These are phyloP conservation scores for Corythucha ciliata DNA, from an alignment of 2,888 invertebrate genomes.

Conservation along the genomic window DNA sequence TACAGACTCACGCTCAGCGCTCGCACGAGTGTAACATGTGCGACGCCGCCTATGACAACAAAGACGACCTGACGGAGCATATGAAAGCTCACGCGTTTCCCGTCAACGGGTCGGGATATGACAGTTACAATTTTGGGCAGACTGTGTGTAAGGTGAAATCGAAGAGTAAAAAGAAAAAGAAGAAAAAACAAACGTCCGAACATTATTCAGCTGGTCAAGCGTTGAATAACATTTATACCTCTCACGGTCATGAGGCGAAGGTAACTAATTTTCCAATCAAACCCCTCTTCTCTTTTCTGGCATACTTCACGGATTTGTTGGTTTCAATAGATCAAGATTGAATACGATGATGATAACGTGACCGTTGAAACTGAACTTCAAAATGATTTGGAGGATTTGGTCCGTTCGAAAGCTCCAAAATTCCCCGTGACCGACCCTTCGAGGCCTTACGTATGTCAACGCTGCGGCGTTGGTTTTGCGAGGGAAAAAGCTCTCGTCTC, in stretches of 20 bases:
- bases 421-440: conserved; percentile 31
- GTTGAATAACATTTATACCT: too few relatives aligned
- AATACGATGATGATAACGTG: too few relatives aligned
- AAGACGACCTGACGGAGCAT: conserved; percentile 72
- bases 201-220: too few relatives aligned
- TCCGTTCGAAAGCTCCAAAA: conserved; percentile 17
- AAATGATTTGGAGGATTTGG: conserved; percentile 11
- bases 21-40: conserved; percentile 73
- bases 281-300: too few relatives aligned
- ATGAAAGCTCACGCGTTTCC: conserved; percentile 49
- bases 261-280: too few relatives aligned
- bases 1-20: conserved; percentile 75
- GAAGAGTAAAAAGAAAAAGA: conserved; percentile 16
- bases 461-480: conserved; percentile 66
- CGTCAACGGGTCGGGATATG: conserved; percentile 26
- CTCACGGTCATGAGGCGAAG: too few relatives aligned
- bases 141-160: conserved; percentile 14
- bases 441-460: conserved; percentile 63
- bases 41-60: conserved; percentile 68
- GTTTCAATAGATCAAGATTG: too few relatives aligned
- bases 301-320: too few relatives aligned
- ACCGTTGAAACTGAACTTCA: too few relatives aligned
- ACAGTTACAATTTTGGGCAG: too few relatives aligned
- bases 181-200: conserved; percentile 15
- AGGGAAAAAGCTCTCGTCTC: conserved; percentile 72